Conservation (phyloP, 2,888 invertebrate genomes). For the Cinara cedri region DNA sequence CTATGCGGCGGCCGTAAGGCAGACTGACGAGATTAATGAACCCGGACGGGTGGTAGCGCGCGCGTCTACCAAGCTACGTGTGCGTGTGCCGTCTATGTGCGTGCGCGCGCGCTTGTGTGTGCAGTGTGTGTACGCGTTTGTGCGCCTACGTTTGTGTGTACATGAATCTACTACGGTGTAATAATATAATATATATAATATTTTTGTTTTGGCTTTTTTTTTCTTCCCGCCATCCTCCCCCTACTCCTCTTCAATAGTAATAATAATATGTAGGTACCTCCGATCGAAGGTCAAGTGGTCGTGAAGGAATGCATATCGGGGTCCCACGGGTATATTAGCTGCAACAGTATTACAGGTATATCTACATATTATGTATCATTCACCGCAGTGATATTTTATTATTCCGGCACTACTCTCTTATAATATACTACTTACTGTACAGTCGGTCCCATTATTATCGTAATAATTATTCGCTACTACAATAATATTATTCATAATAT, state of each 20-base stretch:
- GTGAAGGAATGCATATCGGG: conserved; percentile 44
- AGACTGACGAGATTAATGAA: conserved; percentile 45
- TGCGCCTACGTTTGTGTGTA: too few species aligned
- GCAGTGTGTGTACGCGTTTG: too few species aligned
- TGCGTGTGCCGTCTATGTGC: too few species aligned
- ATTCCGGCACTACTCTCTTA: neutral
- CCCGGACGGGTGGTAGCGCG: conserved; percentile 33
- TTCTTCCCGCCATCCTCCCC: neutral
- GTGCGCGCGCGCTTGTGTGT: too few species aligned
- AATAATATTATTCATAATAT: neutral
- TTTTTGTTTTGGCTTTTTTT: conserved; percentile 37
- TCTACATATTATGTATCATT: neutral
- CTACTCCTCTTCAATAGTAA: too few species aligned
- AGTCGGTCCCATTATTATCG: neutral
- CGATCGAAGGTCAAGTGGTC: conserved; percentile 49
- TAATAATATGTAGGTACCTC: conserved; percentile 3
- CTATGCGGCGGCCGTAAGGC: neutral
- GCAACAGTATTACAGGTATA: neutral
- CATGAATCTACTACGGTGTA: neutral
- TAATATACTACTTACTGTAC: too few species aligned
- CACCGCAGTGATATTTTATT: neutral
- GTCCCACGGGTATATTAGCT: neutral
- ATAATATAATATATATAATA: conserved; percentile 5
- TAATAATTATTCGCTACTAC: neutral
- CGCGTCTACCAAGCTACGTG: too few species aligned